These are phyloP conservation scores for Neodiprion virginianus DNA, from an alignment of 1,140 invertebrate species.

Conservation along the genomic window DNA sequence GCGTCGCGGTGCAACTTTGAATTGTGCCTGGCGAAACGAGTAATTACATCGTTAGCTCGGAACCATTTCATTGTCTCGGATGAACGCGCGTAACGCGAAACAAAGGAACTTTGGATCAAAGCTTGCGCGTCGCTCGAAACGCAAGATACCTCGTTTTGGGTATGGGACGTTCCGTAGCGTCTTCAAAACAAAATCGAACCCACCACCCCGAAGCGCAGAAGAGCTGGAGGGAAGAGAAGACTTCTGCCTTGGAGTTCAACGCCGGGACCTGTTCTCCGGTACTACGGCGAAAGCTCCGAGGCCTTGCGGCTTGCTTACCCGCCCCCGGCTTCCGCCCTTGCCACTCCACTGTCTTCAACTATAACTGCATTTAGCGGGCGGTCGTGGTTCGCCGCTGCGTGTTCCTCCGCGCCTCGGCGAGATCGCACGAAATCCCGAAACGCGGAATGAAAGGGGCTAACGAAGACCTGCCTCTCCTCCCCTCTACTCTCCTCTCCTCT, in stretches of 20 bases:
- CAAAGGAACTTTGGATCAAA: conserved; percentile 2
- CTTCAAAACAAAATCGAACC: no score
- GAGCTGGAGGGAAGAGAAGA: no score
- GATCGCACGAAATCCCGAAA: conserved; percentile 22
- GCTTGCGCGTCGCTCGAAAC: background rate
- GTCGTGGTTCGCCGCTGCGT: conserved; percentile 1
- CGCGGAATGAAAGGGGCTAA: conserved; percentile 33
- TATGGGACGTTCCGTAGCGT: no score
- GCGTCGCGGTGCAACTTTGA: background rate
- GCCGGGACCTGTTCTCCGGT: background rate
- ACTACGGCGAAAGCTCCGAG: background rate
- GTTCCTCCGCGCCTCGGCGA: background rate
- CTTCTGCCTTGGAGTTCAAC: background rate
- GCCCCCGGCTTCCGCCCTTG: background rate
- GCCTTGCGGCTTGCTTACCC: background rate
- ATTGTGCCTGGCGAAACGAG: background rate
- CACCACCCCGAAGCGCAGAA: no score
- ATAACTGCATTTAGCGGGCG: conserved; percentile 2
- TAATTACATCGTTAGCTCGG: conserved; percentile 2
- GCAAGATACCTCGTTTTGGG: background rate
- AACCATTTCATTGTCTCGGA: conserved; percentile 1
- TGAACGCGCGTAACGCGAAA: conserved; percentile 1
- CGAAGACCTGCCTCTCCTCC: conserved; percentile 29
- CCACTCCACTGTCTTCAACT: background rate
- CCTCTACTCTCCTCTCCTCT: background rate